Evolutionary conservation across 2,797 vertebrate genomes (phyloP).

Genomic region (Myotis pilosus): DNA sequence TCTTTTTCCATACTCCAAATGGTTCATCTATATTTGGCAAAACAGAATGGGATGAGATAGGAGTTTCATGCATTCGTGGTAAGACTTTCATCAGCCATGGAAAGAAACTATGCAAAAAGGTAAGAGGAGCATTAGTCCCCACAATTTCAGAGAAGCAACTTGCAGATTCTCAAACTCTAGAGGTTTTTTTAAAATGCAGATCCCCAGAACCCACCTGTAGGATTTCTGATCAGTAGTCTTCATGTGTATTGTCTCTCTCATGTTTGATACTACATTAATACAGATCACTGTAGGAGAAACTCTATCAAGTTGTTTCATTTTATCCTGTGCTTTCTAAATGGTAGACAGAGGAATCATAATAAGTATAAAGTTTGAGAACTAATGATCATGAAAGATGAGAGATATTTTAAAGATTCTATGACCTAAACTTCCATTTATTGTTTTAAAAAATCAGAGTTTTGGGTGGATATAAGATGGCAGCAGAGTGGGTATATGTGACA

Average conservation of each 20-base stretch:
- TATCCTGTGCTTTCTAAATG: not conserved
- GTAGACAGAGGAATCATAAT: not conserved
- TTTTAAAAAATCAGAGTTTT: conserved; percentile 74
- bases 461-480: not conserved
- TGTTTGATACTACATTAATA: not conserved
- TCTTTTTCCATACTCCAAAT: not conserved
- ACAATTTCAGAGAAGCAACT: not conserved
- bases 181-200: not conserved
- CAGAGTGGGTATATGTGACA: not conserved
- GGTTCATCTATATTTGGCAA: not conserved
- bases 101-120: not conserved
- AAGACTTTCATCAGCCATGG: not conserved
- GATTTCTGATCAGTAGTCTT: not conserved
- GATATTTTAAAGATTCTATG: conserved; percentile 67
- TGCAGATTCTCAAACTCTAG: not conserved
- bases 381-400: conserved; percentile 7
- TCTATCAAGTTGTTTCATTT: not conserved
- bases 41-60: not conserved
- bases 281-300: not conserved
- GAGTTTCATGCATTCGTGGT: not conserved
- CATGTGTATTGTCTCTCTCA: not conserved
- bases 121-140: not conserved
- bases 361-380: not conserved
- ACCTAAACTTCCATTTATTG: conserved; percentile 21
- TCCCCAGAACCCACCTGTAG: not conserved